Base-by-base conservation (phyloP, 2,797 vertebrate species). In the Anisognathus igniventris region DNA sequence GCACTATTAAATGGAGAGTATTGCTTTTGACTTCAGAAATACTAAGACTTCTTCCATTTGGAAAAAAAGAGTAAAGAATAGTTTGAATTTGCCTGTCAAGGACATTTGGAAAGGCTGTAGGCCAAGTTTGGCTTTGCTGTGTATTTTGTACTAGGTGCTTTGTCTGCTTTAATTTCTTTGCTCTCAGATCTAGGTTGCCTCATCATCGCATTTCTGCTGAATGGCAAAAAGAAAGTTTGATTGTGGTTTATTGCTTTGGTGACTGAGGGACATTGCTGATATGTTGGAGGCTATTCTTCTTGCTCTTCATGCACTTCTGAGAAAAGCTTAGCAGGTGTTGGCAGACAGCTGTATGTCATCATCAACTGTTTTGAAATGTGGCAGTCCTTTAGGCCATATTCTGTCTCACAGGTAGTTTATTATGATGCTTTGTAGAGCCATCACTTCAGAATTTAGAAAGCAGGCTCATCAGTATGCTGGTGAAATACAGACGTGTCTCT, bases 401-500 rank as follows among this genome's bases (percentile, higher is more conserved):
- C 91, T 91, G 88, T 92, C 84, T 95, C 81, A 60, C 65, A 85
- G 88, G 39, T 96, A 92, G 88, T 93, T 96, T 93, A 95, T 94
- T 80, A n/a, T 61, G 84, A 85, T 95, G 93, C 82, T 79, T 92
- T 58, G 80, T 88, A 92, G 90, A 95, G 66, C 90, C 60, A 92
- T 67, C 33, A 18, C 71, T 96, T 89, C 75, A 94, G 77, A 93
- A 90, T 91, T 91, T 71, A 71, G 81, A 91, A 93, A 88, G 82
- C 47, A 95, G 88, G 18, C 95, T 96, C 86, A 96, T 97, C 90
- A 94, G 91, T 91, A 94, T 95, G 94, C 93, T 96, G 92, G 73
- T 92, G 96, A 97, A 95, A 97, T 87, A 86, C 56, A 94, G 88
- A 93, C 22, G 0, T 95, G 88, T 60, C 61, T 93, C n/a, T 95